These are phyloP conservation scores for Lypha dubia DNA, from an alignment of 2,888 invertebrate species.

Conservation along the genomic window DNA sequence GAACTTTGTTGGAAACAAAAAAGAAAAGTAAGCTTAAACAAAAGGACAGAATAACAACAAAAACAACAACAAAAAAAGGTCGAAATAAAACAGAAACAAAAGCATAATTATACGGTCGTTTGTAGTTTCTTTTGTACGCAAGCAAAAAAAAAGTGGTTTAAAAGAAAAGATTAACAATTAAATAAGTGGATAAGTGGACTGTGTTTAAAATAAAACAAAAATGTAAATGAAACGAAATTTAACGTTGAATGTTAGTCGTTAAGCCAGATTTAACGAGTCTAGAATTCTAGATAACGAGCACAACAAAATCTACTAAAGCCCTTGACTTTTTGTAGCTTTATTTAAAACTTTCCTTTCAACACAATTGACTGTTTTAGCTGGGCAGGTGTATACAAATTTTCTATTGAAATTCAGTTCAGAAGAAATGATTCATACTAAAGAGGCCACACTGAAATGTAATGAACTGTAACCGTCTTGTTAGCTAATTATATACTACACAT, in stretches of 20 bases:
- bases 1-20: conserved; percentile 9
- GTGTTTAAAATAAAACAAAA: conserved; percentile 38
- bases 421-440: too few species aligned
- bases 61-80: not conserved
- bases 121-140: conserved; percentile 16
- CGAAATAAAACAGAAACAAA: conserved; percentile 12
- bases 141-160: conserved; percentile 21
- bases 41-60: not conserved
- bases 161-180: conserved; percentile 18
- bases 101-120: conserved; percentile 38
- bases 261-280: conserved; percentile 10
- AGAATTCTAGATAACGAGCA: not conserved
- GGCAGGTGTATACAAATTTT: not conserved
- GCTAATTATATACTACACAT: too few species aligned
- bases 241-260: conserved; percentile 14
- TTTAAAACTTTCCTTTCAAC: not conserved
- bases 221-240: conserved; percentile 23
- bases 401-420: not conserved
- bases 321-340: not conserved
- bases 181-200: conserved; percentile 34
- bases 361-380: not conserved
- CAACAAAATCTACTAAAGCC: not conserved
- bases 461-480: too few species aligned
- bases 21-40: not conserved
- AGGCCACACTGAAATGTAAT: too few species aligned